A percentile compares a stretch with the other conserved stretches of the same genome.
phyloP scores from a whole-genome alignment of 2,888 invertebrate species.

The Rhamnusium bicolor region DNA sequence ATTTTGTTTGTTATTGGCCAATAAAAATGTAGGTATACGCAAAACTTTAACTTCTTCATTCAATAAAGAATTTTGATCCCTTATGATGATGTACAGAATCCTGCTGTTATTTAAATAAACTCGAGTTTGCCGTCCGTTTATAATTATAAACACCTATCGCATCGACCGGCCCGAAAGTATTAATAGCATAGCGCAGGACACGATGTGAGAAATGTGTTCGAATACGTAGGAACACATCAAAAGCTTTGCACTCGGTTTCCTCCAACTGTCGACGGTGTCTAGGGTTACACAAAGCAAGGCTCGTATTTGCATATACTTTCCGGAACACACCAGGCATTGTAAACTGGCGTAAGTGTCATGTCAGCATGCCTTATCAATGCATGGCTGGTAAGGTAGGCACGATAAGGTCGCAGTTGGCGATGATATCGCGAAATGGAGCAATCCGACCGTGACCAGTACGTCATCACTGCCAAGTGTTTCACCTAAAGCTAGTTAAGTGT shows the following conservation, averaged over 20 bases:
- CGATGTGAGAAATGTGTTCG: neutral
- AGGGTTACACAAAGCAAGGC: neutral
- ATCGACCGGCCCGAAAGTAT: conserved; percentile 8
- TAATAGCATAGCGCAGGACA: conserved; percentile 14
- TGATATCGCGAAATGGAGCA: conserved; percentile 16
- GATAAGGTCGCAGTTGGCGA: conserved; percentile 16
- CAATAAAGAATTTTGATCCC: neutral
- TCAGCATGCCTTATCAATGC: conserved; percentile 15
- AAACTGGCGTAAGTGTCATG: conserved; percentile 25
- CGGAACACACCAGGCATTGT: conserved; percentile 14
- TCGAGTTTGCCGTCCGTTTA: neutral
- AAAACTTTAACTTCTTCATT: neutral
- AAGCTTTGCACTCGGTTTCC: conserved; percentile 31
- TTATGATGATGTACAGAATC: conserved; percentile 13
- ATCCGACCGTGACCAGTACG: conserved; percentile 4
- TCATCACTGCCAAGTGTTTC: neutral
- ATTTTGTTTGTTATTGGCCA: no score
- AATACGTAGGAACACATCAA: conserved; percentile 29
- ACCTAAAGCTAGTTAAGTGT: neutral
- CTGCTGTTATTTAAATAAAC: conserved; percentile 4
- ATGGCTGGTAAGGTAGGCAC: conserved; percentile 13
- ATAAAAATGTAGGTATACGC: no score
- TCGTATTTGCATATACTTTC: conserved; percentile 1
- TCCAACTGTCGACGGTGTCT: conserved; percentile 12
- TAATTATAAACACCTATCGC: conserved; percentile 7